Evolutionary conservation across 1,140 invertebrate species (phyloP).

Genomic region (Penaeus chinensis): DNA sequence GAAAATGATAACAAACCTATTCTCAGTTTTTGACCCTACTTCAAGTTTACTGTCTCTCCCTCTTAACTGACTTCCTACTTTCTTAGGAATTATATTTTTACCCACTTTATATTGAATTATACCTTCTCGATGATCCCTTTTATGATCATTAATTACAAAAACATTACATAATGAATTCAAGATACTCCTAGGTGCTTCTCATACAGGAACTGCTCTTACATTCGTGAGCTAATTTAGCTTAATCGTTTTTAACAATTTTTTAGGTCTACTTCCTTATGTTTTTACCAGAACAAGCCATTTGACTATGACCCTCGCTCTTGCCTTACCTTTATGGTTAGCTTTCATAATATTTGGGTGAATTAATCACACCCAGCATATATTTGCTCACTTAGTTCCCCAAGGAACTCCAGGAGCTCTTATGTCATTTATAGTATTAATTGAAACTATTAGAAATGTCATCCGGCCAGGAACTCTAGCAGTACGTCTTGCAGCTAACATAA

Average conservation of each 20-base stretch:
- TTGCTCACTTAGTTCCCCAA: slow-evolving; percentile 21
- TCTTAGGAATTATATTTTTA: slow-evolving; percentile 11
- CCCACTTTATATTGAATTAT: slow-evolving; percentile 5
- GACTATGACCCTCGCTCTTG: background rate
- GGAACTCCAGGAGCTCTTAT: slow-evolving; percentile 63
- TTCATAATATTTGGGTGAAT: background rate
- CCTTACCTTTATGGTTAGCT: slow-evolving; percentile 3
- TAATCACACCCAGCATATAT: slow-evolving; percentile 13
- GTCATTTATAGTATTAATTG: slow-evolving; percentile 69
- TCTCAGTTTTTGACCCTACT: slow-evolving; percentile 7
- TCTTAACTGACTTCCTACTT: background rate
- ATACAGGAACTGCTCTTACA: no score
- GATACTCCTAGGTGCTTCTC: background rate
- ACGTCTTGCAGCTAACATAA: slow-evolving; percentile 78
- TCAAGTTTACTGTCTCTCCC: slow-evolving; percentile 12
- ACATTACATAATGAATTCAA: slow-evolving; percentile 24
- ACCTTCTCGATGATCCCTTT: slow-evolving; percentile 16
- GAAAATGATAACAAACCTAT: background rate
- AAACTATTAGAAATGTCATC: slow-evolving; percentile 71
- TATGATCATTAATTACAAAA: background rate
- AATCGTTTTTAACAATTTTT: background rate
- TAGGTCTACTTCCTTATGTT: background rate
- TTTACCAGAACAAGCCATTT: background rate
- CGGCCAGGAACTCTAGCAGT: slow-evolving; percentile 75
- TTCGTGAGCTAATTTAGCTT: no score